These are phyloP conservation scores for Psittacula cyanocephala DNA, from an alignment of 2,113 vertebrate genomes.

Conservation along the genomic window DNA sequence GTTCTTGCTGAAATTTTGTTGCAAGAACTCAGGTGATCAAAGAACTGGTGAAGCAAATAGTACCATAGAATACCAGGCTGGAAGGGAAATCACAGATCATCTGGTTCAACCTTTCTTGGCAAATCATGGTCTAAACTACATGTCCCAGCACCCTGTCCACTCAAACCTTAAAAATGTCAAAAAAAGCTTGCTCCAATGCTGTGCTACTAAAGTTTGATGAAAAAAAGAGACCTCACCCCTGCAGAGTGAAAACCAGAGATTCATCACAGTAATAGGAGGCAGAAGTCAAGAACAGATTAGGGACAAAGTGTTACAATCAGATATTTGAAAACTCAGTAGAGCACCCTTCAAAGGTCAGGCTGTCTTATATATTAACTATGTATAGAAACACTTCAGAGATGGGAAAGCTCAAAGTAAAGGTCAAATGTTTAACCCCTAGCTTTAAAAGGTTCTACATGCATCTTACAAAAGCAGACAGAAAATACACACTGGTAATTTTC, in stretches of 20 bases:
- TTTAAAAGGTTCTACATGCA: neutral
- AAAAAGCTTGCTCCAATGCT: neutral
- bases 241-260: neutral
- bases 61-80: neutral
- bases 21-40: neutral
- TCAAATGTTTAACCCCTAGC: neutral
- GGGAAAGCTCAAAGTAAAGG: constrained; percentile 21
- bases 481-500: neutral
- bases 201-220: neutral
- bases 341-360: neutral
- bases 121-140: neutral
- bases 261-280: neutral
- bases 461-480: neutral
- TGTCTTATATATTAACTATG: neutral
- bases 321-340: constrained; percentile 27
- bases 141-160: neutral
- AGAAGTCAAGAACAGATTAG: neutral
- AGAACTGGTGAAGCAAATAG: neutral
- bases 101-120: neutral
- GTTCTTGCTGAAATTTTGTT: neutral
- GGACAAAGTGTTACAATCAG: neutral
- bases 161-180: neutral
- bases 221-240: neutral
- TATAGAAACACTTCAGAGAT: constrained; percentile 7
- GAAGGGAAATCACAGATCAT: neutral